Conservation (phyloP, 2,888 invertebrate species). For the Synanthedon vespiformis region DNA sequence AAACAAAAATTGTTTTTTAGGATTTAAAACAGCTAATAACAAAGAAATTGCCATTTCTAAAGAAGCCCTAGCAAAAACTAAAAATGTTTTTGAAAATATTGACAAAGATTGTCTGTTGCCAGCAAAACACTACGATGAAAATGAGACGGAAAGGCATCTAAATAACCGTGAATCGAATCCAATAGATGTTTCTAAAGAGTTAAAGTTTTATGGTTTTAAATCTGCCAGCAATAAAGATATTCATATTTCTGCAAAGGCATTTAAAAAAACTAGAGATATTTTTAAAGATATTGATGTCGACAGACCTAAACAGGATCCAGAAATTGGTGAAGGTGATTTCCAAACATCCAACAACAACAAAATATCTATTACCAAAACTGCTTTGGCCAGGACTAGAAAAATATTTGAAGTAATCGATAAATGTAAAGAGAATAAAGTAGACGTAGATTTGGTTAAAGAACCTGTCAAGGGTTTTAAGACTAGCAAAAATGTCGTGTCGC, state of each 20-base stretch:
- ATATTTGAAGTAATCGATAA: conserved; percentile 10
- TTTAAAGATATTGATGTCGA: not conserved
- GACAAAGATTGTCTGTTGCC: conserved; percentile 5
- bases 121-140: not conserved
- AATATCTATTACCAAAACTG: conserved; percentile 8
- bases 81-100: conserved; percentile 28
- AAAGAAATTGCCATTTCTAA: conserved; percentile 23
- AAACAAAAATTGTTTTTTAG: conserved; percentile 6
- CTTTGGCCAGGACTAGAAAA: conserved; percentile 16
- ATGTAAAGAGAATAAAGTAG: not conserved
- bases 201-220: not conserved
- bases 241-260: not conserved
- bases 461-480: no score
- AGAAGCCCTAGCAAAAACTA: conserved; percentile 27
- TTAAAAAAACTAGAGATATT: not conserved
- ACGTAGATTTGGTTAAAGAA: not conserved
- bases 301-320: no score
- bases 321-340: conserved; percentile 10
- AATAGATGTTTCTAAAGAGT: no score
- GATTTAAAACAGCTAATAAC: conserved; percentile 34
- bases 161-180: no score
- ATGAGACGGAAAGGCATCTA: no score
- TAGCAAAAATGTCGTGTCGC: no score
- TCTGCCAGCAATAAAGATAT: not conserved
- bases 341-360: conserved; percentile 22